Conservation (phyloP, 2,797 vertebrate genomes). For the Lindbergichthys nudifrons region DNA sequence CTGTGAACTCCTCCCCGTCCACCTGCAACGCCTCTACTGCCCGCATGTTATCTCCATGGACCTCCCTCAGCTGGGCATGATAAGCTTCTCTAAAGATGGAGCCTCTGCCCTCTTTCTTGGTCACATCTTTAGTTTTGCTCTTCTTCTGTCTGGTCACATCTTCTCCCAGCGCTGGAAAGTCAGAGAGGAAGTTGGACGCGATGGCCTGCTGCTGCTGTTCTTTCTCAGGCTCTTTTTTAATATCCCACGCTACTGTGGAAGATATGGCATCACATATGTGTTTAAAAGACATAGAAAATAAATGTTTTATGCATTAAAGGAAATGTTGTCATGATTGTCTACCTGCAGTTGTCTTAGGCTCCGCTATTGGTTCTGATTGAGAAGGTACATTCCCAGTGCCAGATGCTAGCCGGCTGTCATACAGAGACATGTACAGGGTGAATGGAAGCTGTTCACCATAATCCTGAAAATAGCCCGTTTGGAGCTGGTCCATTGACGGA, state of each 20-base stretch:
- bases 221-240: neutral
- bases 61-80: constrained; percentile 78
- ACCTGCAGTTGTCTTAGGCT: constrained; percentile 54
- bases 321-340: constrained; percentile 1
- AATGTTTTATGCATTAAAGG: neutral
- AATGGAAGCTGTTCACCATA: constrained; percentile 69
- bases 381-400: neutral
- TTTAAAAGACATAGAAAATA: neutral
- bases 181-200: constrained; percentile 14
- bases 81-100: constrained; percentile 70
- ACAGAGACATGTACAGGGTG: constrained; percentile 73
- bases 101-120: constrained; percentile 1
- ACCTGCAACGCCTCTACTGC: constrained; percentile 68
- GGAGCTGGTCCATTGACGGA: constrained; percentile 68
- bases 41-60: constrained; percentile 75
- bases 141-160: constrained; percentile 53
- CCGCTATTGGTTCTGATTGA: neutral
- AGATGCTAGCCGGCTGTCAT: constrained; percentile 51
- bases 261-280: neutral
- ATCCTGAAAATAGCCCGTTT: constrained; percentile 51
- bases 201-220: neutral
- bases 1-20: constrained; percentile 12
- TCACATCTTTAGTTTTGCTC: constrained; percentile 42
- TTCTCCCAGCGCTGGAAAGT: constrained; percentile 74
- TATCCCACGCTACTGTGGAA: constrained; percentile 36